Base-by-base conservation (phyloP, 1,140 invertebrate species). In the Aricia agestis region DNA sequence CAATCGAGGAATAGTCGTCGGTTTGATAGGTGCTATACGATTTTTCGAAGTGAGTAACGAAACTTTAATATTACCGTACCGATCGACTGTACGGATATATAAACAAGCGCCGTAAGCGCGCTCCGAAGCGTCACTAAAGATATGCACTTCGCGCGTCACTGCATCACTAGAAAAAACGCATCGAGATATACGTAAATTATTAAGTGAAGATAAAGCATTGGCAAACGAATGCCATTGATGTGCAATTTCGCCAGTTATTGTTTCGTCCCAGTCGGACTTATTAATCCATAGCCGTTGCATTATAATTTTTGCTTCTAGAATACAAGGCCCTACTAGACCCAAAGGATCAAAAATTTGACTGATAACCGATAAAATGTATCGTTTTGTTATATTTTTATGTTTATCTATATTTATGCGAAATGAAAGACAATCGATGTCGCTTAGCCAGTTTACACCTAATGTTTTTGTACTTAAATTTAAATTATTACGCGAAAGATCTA, bases 51-150 rank as follows among this genome's bases (percentile, higher is more conserved):
- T 17, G 36, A 69, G 31, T 6, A 59, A 15, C 25, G 52, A 31
- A 36, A 32, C 32, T 32, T 57, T 58, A 41, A 67, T 67, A n/a
- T 32, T 6, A 13, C 72, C 63, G 4, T 19, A 18, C 19, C 31
- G 36, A 69, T 66, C 18, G 41, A 32, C 19, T 84, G 74, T 15
- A 32, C 80, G 70, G 52, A 36, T 36, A 85, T 58, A 73, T 85
- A 88, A 15, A 57, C 78, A 81, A 18, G 80, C 77, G 10, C 78
- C 82, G 66, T 82, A 85, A 0, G 83, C 83, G 9, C 36, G 66
- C 36, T 81, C 65, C 1, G 76, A 79, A 1, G 84, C 80, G 71
- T 87, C 83, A 59, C 79, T 78, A 73, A 87, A 86, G 2, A 82
- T 74, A 69, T 84, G 82, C 6, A 87, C 18, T 73, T 75, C 72